Evolutionary conservation across 2,797 vertebrate genomes (phyloP), one percentile per base, ranked within the genome.

Genomic region (Amphiprion clarkii): DNA sequence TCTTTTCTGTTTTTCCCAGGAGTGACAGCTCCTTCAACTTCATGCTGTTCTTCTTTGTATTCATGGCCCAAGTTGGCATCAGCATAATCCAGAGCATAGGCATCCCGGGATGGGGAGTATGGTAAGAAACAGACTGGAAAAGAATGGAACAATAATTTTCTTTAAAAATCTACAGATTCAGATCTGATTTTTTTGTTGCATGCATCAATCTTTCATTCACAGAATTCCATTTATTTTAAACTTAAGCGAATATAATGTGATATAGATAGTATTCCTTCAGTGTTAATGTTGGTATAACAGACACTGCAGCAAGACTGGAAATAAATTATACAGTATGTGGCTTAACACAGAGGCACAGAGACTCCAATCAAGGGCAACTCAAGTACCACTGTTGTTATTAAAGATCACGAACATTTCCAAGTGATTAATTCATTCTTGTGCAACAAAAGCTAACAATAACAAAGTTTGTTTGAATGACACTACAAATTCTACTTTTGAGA

Each of bases 21-120:
- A 96, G 93, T 36, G 98, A 99, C 95, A 99, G 98, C 78, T 99
- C 98, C 74, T 99, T 99, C 93, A 98, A 98, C 91, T 99, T 97
- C 94, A 99, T 99, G 98, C 94, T 96, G 0, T 99, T 99, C 92
- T 99, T 99, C 92, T 99, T 99, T 87, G 96, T 97, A 55, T 99
- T 99, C 92, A 97, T 98, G 96, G 97, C 97, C 19, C 98, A 99
- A 93, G 89, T 98, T 80, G 96, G 96, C 78, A 98, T 99, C 92
- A 97, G 96, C 84, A 95, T 98, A 78, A 98, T 99, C 83, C 98
- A 99, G 87, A 95, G 97, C 0, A 96, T 99, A 19, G 98, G 98
- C 21, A 99, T 99, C 78, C 97, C 98, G 42, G 98, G 98, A 83
- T 99, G 98, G 98, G 98, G 98, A 2, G 97, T 99, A 68, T 99